phyloP scores from a whole-genome alignment of 2,113 vertebrate genomes.

The Chloebia gouldiae region DNA sequence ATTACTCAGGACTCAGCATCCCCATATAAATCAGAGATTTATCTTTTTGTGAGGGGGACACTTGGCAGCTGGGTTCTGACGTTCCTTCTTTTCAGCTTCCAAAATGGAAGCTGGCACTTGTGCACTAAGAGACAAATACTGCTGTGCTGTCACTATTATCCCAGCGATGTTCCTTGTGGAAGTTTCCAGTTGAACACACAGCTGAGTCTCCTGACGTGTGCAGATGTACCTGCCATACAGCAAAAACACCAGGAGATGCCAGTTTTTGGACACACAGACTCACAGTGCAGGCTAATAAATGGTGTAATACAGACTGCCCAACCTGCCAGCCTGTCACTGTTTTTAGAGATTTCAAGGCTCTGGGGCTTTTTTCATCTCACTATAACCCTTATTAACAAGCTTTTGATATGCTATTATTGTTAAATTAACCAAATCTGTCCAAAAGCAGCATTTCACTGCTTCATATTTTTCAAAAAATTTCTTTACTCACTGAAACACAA shows the following conservation, averaged over 20 bases:
- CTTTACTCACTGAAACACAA: background rate
- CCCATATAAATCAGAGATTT: background rate
- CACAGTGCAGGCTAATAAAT: background rate
- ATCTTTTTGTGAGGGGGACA: background rate
- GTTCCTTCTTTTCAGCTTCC: background rate
- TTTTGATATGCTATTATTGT: background rate
- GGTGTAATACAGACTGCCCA: background rate
- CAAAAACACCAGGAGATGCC: background rate
- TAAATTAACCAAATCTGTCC: background rate
- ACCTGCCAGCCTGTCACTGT: background rate
- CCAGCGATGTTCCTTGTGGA: rapidly evolving
- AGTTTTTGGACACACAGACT: rapidly evolving
- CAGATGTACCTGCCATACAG: background rate
- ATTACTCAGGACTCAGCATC: background rate
- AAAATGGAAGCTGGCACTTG: background rate
- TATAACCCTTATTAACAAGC: background rate
- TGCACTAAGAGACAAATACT: background rate
- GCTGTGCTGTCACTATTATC: background rate
- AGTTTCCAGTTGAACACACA: background rate
- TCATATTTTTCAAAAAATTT: background rate
- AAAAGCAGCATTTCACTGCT: background rate
- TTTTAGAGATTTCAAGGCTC: background rate
- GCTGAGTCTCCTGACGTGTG: background rate
- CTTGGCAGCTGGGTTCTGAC: background rate
- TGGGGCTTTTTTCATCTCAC: background rate